These are phyloP conservation scores for Coryphaenoides rupestris DNA, from an alignment of 2,113 vertebrate species.

Conservation along the genomic window DNA sequence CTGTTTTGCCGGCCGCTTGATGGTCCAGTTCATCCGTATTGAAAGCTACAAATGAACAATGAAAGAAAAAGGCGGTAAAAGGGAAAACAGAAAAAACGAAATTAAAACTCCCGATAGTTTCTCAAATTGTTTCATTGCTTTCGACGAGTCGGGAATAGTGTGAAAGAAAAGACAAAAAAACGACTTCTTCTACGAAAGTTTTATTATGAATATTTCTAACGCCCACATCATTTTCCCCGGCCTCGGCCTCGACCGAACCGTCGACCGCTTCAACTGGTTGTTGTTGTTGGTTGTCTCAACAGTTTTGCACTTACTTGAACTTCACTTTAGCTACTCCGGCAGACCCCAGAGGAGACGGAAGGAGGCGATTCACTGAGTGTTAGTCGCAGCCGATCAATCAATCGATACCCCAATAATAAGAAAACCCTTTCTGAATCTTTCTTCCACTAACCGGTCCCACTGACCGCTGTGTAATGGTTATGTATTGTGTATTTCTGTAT, in stretches of 20 bases:
- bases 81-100: conserved; percentile 70
- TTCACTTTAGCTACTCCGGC: no score
- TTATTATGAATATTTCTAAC: conserved; percentile 44
- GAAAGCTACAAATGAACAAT: conserved; percentile 72
- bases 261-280: no score
- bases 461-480: conserved; percentile 63
- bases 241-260: conserved; percentile 36
- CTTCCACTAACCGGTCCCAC: conserved; percentile 26
- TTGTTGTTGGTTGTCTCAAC: no score
- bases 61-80: conserved; percentile 52
- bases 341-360: neutral
- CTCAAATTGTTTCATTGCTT: conserved; percentile 57
- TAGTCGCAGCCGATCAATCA: conserved; percentile 39
- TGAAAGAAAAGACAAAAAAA: conserved; percentile 41
- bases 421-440: conserved; percentile 4
- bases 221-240: conserved; percentile 34
- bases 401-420: no score
- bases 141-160: conserved; percentile 23
- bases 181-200: neutral
- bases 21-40: conserved; percentile 87
- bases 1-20: conserved; percentile 79
- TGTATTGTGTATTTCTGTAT: conserved; percentile 72
- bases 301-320: no score
- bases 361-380: conserved; percentile 45
- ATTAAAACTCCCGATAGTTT: conserved; percentile 78